A percentile compares a stretch with the other conserved stretches of the same genome.
phyloP scores from a whole-genome alignment of 2,888 invertebrate species.

The Lysandra bellargus region DNA sequence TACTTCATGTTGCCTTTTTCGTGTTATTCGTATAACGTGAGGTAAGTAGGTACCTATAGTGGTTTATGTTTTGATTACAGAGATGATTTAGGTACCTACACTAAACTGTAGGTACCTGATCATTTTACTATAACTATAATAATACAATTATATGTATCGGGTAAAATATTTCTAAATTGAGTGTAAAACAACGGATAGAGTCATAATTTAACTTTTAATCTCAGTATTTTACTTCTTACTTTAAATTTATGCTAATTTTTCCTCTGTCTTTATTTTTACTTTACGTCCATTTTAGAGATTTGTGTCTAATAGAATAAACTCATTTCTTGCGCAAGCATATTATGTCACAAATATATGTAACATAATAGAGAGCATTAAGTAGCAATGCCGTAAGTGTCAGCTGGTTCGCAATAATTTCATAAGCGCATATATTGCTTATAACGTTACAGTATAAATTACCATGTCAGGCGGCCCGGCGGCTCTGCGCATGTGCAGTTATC shows the following conservation, averaged over 20 bases:
- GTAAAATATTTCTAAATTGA: too few relatives aligned
- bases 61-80: too few relatives aligned
- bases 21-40: background rate
- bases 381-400: background rate
- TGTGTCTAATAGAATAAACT: too few relatives aligned
- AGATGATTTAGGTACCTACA: too few relatives aligned
- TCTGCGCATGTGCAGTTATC: constrained; percentile 74
- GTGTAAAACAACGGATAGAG: too few relatives aligned
- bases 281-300: background rate
- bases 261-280: background rate
- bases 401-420: constrained; percentile 3
- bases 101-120: too few relatives aligned
- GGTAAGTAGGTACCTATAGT: too few relatives aligned
- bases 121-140: background rate
- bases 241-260: too few relatives aligned
- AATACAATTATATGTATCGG: too few relatives aligned
- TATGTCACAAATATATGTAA: background rate
- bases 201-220: too few relatives aligned
- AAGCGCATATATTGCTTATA: background rate
- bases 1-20: background rate
- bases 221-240: too few relatives aligned
- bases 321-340: background rate
- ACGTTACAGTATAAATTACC: background rate
- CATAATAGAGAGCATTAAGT: background rate
- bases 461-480: background rate